phyloP scores from a whole-genome alignment of 2,113 vertebrate genomes.

The Anas platyrhynchos region DNA sequence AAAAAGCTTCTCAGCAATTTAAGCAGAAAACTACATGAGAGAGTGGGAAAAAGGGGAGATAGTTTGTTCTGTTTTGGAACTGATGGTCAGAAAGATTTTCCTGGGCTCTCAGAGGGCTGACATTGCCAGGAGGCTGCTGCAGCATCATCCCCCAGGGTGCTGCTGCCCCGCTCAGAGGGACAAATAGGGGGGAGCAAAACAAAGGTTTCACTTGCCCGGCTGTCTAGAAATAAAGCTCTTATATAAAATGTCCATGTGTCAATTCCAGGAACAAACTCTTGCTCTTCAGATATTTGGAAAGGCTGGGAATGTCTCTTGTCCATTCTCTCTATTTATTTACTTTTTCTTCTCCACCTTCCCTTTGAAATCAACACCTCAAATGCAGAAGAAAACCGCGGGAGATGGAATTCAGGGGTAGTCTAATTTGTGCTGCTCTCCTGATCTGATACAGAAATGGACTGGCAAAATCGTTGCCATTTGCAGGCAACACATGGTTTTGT shows the following conservation, averaged over 20 bases:
- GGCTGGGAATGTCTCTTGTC: background rate
- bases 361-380: background rate
- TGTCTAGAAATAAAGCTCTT: rapidly evolving
- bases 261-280: background rate
- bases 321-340: background rate
- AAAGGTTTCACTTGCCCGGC: background rate
- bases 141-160: no score
- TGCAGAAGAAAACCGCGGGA: background rate
- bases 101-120: background rate
- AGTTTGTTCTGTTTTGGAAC: background rate
- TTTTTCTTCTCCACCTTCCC: background rate
- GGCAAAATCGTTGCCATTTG: background rate
- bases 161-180: background rate
- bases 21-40: background rate
- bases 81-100: background rate
- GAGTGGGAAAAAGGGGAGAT: background rate
- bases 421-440: background rate
- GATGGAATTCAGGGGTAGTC: background rate
- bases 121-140: background rate
- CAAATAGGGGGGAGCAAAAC: background rate
- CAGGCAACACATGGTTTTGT: background rate
- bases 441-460: background rate
- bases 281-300: background rate
- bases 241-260: no score
- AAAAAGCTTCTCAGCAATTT: background rate